phyloP scores from a whole-genome alignment of 2,888 invertebrate species.

The Panorpa germanica region DNA sequence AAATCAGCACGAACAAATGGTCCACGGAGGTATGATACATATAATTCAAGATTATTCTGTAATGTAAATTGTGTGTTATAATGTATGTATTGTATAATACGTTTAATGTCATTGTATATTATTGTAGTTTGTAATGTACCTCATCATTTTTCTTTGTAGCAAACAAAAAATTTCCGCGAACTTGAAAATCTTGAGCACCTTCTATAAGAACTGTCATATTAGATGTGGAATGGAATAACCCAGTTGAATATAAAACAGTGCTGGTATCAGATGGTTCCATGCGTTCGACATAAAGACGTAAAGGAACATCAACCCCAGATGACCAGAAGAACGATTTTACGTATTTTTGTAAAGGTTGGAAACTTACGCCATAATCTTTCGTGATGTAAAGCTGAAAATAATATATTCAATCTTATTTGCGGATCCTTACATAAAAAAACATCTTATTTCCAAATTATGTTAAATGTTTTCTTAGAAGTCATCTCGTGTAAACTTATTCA shows the following conservation, averaged over 20 bases:
- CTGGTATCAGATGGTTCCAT: constrained; percentile 39
- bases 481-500: neutral
- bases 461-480: neutral
- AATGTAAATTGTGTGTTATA: constrained; percentile 6
- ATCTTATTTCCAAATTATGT: constrained; percentile 2
- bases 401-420: constrained; percentile 2
- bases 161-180: constrained; percentile 72
- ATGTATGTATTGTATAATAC: neutral
- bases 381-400: constrained; percentile 53
- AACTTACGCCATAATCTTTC: constrained; percentile 52
- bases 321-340: constrained; percentile 69
- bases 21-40: constrained; percentile 56
- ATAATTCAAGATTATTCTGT: constrained; percentile 37
- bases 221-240: no score
- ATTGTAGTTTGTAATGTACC: constrained; percentile 26
- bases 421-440: no score
- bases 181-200: constrained; percentile 63
- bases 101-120: constrained; percentile 2
- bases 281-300: constrained; percentile 48
- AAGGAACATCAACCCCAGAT: constrained; percentile 28
- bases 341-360: constrained; percentile 44
- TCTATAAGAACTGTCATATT: constrained; percentile 35
- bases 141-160: constrained; percentile 46
- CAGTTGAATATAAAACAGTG: no score
- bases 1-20: constrained; percentile 56